Conservation (phyloP, 2,888 invertebrate genomes). For the Acanthosepion pharaonis region DNA sequence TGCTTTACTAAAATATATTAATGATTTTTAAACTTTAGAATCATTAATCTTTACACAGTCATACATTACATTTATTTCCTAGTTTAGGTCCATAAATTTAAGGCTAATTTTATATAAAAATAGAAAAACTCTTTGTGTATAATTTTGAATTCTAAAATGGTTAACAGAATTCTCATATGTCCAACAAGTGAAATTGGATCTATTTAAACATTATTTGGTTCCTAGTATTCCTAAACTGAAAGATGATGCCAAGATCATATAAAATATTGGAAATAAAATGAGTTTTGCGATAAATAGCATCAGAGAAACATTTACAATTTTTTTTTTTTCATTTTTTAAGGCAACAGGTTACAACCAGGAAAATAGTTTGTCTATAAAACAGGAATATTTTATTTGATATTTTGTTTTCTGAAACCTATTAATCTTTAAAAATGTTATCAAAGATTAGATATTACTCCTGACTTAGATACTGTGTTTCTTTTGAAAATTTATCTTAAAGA, state of each 20-base stretch:
- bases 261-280: not conserved
- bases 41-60: not conserved
- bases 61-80: not conserved
- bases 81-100: not conserved
- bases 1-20: not conserved
- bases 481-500: too few species aligned
- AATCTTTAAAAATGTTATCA: too few species aligned
- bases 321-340: not conserved
- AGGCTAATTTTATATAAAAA: not conserved
- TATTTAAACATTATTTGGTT: too few species aligned
- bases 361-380: not conserved
- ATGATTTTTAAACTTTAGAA: not conserved
- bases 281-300: not conserved
- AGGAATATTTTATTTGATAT: not conserved
- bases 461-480: too few species aligned
- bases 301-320: not conserved
- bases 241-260: not conserved
- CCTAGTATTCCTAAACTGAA: not conserved
- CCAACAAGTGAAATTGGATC: too few species aligned
- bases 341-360: not conserved
- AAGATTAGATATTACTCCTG: too few species aligned
- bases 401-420: too few species aligned
- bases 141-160: not conserved
- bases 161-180: not conserved
- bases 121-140: not conserved